Conservation (phyloP, 2,888 invertebrate species). For the Drosophila differens region DNA sequence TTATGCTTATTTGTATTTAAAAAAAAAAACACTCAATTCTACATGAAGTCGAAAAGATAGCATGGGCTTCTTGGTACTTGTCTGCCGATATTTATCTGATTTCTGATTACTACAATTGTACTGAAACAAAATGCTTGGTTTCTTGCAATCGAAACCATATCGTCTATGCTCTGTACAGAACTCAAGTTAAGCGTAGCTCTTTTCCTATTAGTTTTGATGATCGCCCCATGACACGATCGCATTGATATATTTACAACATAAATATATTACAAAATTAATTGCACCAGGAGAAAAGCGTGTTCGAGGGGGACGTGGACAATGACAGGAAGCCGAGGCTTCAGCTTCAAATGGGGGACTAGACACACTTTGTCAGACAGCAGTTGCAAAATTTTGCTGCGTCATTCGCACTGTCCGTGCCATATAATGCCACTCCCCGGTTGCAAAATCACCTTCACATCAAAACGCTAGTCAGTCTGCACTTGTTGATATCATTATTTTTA, state of each 20-base stretch:
- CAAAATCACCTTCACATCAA: conserved; percentile 19
- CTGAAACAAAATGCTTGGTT: not conserved
- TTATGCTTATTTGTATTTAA: not conserved
- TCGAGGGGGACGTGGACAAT: conserved; percentile 24
- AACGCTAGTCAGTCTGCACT: conserved; percentile 3
- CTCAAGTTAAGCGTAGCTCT: not conserved
- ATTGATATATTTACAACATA: conserved; percentile 20
- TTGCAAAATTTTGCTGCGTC: conserved; percentile 25
- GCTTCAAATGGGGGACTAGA: conserved; percentile 8
- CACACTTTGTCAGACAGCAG: not conserved
- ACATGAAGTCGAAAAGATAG: not conserved
- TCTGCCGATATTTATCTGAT: not conserved
- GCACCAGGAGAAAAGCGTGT: not conserved
- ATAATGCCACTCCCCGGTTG: conserved; percentile 32
- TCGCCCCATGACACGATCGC: conserved; percentile 20
- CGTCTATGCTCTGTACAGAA: not conserved
- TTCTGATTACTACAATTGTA: not conserved
- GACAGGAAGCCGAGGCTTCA: conserved; percentile 38
- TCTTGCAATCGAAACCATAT: not conserved
- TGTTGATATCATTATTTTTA: conserved; percentile 14
- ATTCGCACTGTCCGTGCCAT: conserved; percentile 15
- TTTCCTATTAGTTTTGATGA: not conserved
- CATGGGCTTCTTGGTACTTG: not conserved
- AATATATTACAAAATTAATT: conserved; percentile 23
- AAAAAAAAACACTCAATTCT: too few relatives aligned